These are phyloP conservation scores for Thecophora atra DNA, from an alignment of 2,888 invertebrate genomes.

Conservation along the genomic window DNA sequence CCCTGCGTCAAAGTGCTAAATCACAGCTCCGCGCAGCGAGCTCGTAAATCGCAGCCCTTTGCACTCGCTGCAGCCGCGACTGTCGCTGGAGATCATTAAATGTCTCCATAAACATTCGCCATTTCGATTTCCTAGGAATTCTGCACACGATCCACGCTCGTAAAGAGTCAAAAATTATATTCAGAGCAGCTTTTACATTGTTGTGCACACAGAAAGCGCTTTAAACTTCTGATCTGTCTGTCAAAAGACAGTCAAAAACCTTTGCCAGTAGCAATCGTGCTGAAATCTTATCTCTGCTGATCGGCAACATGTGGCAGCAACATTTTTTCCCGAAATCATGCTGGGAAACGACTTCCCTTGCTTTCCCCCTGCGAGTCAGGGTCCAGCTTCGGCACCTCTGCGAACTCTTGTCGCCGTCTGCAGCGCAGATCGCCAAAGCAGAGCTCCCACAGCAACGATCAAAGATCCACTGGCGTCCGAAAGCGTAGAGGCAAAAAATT, in stretches of 20 bases:
- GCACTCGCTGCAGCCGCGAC: constrained; percentile 33
- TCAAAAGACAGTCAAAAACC: neutral
- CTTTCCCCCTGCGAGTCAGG: neutral
- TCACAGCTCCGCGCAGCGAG: constrained; percentile 38
- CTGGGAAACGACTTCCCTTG: constrained; percentile 14
- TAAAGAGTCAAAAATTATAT: too few relatives aligned
- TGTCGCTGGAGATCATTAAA: constrained; percentile 42
- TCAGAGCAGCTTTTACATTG: too few relatives aligned
- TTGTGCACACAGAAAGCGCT: neutral
- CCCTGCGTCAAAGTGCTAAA: constrained; percentile 41
- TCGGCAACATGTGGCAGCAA: constrained; percentile 25
- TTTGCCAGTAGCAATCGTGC: neutral
- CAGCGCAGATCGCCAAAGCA: too few relatives aligned
- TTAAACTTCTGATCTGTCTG: neutral
- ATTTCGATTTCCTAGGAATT: neutral
- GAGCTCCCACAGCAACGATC: too few relatives aligned
- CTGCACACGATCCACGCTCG: too few relatives aligned
- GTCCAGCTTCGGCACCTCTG: too few relatives aligned
- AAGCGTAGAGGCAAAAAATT: constrained; percentile 10
- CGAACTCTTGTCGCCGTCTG: constrained; percentile 26
- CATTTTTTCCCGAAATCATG: neutral
- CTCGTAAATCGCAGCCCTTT: neutral
- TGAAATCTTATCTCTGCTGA: neutral
- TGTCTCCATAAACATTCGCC: neutral
- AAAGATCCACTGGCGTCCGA: constrained; percentile 30